A percentile compares a stretch with the other conserved stretches of the same genome.
Evolutionary conservation across 1,140 invertebrate species (phyloP).

Genomic region (Drosophila pruinosa): DNA sequence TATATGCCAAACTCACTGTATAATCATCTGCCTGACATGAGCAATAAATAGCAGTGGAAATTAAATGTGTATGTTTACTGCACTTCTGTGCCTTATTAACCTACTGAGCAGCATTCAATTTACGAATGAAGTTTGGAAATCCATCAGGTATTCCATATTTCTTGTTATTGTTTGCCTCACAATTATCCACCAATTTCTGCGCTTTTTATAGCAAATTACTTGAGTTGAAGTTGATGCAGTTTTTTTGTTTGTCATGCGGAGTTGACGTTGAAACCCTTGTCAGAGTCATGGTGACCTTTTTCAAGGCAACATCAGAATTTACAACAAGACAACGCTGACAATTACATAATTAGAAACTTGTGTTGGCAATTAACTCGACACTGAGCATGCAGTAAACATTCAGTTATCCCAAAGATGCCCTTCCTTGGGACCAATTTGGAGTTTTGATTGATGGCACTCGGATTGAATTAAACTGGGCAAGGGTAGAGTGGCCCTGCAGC

Average conservation of each 20-base stretch:
- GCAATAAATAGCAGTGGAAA: constrained; percentile 44
- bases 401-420: constrained; percentile 14
- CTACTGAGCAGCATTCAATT: constrained; percentile 2
- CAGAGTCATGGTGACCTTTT: constrained; percentile 26
- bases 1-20: constrained; percentile 11
- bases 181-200: background rate
- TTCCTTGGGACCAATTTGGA: constrained; percentile 42
- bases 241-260: background rate
- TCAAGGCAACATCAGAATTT: constrained; percentile 35
- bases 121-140: no score
- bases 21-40: constrained; percentile 39
- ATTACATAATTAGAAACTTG: constrained; percentile 75
- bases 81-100: background rate
- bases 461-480: constrained; percentile 40
- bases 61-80: constrained; percentile 11
- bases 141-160: background rate
- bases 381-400: constrained; percentile 2
- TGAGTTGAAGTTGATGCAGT: background rate
- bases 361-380: constrained; percentile 68
- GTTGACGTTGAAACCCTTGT: constrained; percentile 35
- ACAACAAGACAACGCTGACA: constrained; percentile 40
- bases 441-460: constrained; percentile 65
- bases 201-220: background rate
- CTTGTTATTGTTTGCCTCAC: background rate
- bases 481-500: background rate